Conservation (phyloP, 2,113 vertebrate species). For the Pachyramphus minor region DNA sequence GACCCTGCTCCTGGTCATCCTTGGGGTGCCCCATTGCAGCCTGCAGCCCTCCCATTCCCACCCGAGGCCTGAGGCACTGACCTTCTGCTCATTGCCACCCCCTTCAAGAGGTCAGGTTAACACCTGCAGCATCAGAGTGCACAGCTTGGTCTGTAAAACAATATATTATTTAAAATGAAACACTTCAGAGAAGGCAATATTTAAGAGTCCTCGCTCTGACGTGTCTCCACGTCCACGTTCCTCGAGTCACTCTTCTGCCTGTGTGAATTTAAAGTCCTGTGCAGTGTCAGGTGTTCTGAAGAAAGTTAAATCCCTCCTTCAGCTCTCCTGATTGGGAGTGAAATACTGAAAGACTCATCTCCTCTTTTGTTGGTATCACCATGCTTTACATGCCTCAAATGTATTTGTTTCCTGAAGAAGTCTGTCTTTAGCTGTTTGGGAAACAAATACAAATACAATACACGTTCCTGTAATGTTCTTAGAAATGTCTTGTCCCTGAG, state of each 20-base stretch:
- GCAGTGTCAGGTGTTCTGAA: background rate
- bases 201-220: background rate
- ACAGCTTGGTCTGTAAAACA: background rate
- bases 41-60: background rate
- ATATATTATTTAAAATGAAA: background rate
- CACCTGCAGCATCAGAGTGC: background rate
- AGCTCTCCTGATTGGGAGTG: background rate
- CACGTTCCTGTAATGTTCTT: accelerated
- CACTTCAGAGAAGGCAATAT: background rate
- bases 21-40: background rate
- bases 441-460: background rate
- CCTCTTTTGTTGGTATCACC: background rate
- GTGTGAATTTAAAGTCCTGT: background rate
- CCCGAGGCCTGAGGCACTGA: background rate
- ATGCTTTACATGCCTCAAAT: background rate
- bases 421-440: background rate
- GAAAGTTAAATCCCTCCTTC: background rate
- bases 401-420: background rate
- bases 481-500: background rate
- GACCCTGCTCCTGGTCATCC: background rate
- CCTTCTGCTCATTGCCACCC: background rate
- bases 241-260: background rate
- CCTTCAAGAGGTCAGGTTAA: conserved; percentile 37
- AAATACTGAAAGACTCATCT: background rate
- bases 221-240: background rate